Conservation (phyloP, 2,888 invertebrate species). For the Steromphala cineraria region DNA sequence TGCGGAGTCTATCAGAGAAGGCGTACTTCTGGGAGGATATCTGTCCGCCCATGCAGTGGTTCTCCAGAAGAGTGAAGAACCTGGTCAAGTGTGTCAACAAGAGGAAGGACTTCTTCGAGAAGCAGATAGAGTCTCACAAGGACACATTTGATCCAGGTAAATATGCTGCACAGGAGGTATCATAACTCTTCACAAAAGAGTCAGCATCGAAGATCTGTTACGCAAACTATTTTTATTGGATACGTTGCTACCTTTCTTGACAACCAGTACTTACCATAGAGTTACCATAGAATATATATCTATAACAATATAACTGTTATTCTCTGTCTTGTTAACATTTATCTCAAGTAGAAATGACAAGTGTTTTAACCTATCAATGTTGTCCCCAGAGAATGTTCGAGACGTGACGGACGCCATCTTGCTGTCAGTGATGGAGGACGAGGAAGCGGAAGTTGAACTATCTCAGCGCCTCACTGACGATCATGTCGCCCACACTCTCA, state of each 20-base stretch:
- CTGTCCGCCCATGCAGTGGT: background rate
- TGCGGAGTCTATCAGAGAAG: too few relatives aligned
- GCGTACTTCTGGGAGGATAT: conserved; percentile 10
- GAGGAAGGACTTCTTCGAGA: background rate
- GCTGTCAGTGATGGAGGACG: background rate
- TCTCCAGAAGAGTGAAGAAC: background rate
- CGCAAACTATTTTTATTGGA: too few relatives aligned
- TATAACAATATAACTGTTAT: too few relatives aligned
- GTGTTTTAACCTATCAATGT: too few relatives aligned
- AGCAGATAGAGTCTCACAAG: background rate
- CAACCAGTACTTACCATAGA: too few relatives aligned
- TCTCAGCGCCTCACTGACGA: background rate
- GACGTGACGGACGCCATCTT: background rate
- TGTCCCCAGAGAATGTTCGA: background rate
- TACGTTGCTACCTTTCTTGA: too few relatives aligned
- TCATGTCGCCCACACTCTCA: background rate
- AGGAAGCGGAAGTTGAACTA: background rate
- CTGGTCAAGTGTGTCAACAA: background rate
- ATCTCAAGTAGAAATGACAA: too few relatives aligned
- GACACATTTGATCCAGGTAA: conserved; percentile 15
- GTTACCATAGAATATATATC: too few relatives aligned
- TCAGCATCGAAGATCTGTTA: too few relatives aligned
- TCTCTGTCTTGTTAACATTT: too few relatives aligned
- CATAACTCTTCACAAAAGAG: too few relatives aligned
- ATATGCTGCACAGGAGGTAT: too few relatives aligned